Conservation (phyloP, 2,797 vertebrate species). For the Darevskia mixta region DNA sequence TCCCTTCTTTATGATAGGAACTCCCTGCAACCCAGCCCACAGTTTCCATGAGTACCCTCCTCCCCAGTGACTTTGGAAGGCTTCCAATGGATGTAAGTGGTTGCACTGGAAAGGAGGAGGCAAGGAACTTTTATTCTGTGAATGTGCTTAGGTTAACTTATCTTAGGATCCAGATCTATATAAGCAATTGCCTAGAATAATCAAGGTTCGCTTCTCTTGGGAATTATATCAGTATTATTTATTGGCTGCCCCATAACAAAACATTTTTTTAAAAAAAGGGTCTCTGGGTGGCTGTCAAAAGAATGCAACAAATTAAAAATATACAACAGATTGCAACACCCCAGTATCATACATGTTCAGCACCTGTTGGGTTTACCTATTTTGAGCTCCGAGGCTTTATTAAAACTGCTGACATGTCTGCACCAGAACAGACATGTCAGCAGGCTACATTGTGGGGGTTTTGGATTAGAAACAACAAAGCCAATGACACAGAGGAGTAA, state of each 20-base stretch:
- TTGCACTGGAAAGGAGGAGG: too few species aligned
- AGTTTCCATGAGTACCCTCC: too few species aligned
- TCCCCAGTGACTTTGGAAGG: too few species aligned
- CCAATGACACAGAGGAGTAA: constrained; percentile 51
- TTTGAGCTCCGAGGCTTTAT: neutral
- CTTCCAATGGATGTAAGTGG: too few species aligned
- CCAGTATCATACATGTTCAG: neutral
- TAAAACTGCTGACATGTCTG: neutral
- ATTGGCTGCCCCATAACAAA: too few species aligned
- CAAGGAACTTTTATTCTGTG: too few species aligned
- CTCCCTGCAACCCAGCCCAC: too few species aligned
- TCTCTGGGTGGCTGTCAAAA: too few species aligned
- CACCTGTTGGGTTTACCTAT: neutral
- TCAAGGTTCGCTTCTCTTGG: neutral
- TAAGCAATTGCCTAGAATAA: constrained; percentile 19
- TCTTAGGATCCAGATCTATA: neutral
- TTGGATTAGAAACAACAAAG: neutral
- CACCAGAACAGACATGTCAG: constrained; percentile 41
- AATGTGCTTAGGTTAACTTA: too few species aligned
- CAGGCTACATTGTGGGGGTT: constrained; percentile 33
- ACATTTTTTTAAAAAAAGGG: too few species aligned
- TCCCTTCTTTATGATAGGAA: too few species aligned
- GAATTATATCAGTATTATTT: neutral
- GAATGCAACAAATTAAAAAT: too few species aligned
- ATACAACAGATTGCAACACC: neutral